Evolutionary conservation across 2,888 invertebrate species (phyloP).

Genomic region (Hirtodrosophila cameraria): DNA sequence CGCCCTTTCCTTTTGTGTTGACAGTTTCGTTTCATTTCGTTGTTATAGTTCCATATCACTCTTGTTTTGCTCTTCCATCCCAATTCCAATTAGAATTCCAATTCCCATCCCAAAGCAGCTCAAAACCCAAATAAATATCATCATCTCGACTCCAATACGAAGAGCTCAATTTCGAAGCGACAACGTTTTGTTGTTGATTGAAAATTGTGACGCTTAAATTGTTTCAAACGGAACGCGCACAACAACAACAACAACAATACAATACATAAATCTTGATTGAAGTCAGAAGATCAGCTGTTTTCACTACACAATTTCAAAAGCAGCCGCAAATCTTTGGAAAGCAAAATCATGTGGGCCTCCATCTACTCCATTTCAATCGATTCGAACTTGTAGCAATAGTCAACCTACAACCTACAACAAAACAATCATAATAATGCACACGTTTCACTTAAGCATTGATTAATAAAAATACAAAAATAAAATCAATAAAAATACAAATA

Average conservation of each 20-base stretch:
- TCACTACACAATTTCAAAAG: conserved; percentile 12
- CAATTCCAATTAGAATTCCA: too few species aligned
- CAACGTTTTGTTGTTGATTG: conserved; percentile 58
- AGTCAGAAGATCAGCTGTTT: conserved; percentile 30
- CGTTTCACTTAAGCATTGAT: background rate
- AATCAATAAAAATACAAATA: background rate
- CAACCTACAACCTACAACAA: background rate
- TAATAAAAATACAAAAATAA: too few species aligned
- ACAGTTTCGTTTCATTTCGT: too few species aligned
- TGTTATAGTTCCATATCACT: too few species aligned
- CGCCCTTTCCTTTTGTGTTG: background rate
- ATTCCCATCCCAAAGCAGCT: too few species aligned
- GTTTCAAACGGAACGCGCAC: conserved; percentile 55
- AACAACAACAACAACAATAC: conserved; percentile 33
- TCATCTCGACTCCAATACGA: too few species aligned
- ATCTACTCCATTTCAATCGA: too few species aligned
- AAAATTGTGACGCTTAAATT: conserved; percentile 68
- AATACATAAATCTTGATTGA: conserved; percentile 55
- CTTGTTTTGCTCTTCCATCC: too few species aligned
- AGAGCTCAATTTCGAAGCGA: conserved; percentile 1
- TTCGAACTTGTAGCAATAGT: background rate
- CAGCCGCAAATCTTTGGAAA: conserved; percentile 18
- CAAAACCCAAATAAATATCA: conserved; percentile 28
- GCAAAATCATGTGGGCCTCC: background rate
- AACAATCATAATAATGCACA: background rate